Evolutionary conservation across 2,113 vertebrate species (phyloP).

Genomic region (Axis porcinus): DNA sequence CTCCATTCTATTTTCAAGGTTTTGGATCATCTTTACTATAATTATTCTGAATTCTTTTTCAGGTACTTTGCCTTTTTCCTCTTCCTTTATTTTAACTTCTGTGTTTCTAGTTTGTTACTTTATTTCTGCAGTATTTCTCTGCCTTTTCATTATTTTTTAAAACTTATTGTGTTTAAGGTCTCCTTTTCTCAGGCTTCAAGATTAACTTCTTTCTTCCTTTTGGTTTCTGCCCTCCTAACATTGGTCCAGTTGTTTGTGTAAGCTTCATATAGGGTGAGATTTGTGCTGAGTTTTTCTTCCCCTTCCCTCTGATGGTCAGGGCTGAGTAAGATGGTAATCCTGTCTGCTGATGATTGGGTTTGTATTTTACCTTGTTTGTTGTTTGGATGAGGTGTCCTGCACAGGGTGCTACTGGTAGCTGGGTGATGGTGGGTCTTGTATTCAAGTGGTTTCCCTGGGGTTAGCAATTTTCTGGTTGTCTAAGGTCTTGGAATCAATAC

Average conservation of each 20-base stretch:
- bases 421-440: not conserved
- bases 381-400: not conserved
- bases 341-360: not conserved
- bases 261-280: not conserved
- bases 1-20: not conserved
- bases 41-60: not conserved
- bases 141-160: not conserved
- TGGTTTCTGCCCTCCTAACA: not conserved
- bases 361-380: not conserved
- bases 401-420: not conserved
- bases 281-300: not conserved
- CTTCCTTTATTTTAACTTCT: not conserved
- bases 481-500: not conserved
- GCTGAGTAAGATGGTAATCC: not conserved
- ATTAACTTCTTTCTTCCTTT: not conserved
- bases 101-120: not conserved
- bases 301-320: not conserved
- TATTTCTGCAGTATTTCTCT: not conserved
- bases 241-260: not conserved
- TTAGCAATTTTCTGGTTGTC: not conserved
- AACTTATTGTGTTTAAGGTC: not conserved
- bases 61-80: not conserved
- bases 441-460: not conserved
- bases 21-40: not conserved
- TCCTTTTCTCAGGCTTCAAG: not conserved